A percentile compares a stretch with the other conserved stretches of the same genome.
These are phyloP conservation scores for Trichogramma evanescens DNA, from an alignment of 2,888 invertebrate genomes.

Conservation along the genomic window DNA sequence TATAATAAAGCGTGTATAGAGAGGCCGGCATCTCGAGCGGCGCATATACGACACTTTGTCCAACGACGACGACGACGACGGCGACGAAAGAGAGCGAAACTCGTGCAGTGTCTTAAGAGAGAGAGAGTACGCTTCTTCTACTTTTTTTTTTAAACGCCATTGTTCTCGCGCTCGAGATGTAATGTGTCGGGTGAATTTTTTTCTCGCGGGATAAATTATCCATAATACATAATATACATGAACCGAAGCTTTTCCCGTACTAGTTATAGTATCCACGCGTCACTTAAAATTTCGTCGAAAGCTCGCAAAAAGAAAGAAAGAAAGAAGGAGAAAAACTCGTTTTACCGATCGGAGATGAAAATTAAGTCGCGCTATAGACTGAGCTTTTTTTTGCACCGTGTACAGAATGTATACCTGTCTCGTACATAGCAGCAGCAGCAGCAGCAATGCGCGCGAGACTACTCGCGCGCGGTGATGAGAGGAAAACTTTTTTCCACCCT, in stretches of 20 bases:
- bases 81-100: neutral
- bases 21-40: neutral
- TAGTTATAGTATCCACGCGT: too few species aligned
- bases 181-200: neutral
- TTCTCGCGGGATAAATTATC: neutral
- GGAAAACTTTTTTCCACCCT: neutral
- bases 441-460: neutral
- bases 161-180: neutral
- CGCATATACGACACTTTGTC: neutral
- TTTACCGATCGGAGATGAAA: too few species aligned
- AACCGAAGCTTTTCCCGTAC: too few species aligned
- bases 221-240: too few species aligned
- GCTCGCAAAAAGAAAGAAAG: too few species aligned
- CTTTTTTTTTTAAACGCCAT: neutral
- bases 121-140: neutral
- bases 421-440: neutral
- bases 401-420: neutral
- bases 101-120: too few species aligned
- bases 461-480: neutral
- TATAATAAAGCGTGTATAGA: constrained; percentile 13
- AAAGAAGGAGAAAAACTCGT: too few species aligned
- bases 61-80: neutral
- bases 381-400: too few species aligned
- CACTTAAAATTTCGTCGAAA: too few species aligned
- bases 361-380: too few species aligned